Percentiles rank a stretch among this genome's conserved stretches.
These are phyloP conservation scores for Magallana gigas DNA, from an alignment of 1,140 invertebrate genomes.

Conservation along the genomic window DNA sequence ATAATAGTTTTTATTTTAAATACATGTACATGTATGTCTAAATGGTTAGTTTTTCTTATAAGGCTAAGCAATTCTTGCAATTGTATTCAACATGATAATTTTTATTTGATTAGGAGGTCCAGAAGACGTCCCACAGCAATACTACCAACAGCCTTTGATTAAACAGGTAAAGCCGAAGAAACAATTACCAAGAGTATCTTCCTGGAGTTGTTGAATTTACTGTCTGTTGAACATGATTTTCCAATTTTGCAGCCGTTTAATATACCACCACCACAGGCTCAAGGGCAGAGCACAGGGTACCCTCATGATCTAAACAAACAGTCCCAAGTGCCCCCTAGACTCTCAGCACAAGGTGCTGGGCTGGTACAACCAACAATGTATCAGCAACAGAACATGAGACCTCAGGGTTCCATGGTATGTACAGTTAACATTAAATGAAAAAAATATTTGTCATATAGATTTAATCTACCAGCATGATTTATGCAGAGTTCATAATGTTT, in stretches of 20 bases:
- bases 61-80: background rate
- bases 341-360: conserved; percentile 15
- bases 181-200: no score
- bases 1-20: no score
- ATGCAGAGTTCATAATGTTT: background rate
- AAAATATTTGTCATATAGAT: background rate
- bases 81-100: no score
- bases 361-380: conserved; percentile 48
- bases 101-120: conserved; percentile 27
- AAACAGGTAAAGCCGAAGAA: background rate
- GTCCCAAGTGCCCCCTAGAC: conserved; percentile 1
- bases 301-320: conserved; percentile 39
- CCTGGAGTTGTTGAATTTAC: no score
- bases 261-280: conserved; percentile 4
- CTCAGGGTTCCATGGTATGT: background rate
- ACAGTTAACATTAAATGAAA: background rate
- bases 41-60: background rate
- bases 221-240: no score
- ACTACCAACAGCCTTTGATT: background rate
- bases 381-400: conserved; percentile 41
- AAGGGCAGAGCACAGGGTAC: background rate
- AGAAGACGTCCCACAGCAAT: conserved; percentile 48
- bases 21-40: background rate
- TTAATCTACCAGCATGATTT: background rate
- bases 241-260: background rate